Percentiles rank a stretch among this genome's conserved stretches.
Conservation (phyloP, 2,888 invertebrate species). For the Ctena decussata region DNA sequence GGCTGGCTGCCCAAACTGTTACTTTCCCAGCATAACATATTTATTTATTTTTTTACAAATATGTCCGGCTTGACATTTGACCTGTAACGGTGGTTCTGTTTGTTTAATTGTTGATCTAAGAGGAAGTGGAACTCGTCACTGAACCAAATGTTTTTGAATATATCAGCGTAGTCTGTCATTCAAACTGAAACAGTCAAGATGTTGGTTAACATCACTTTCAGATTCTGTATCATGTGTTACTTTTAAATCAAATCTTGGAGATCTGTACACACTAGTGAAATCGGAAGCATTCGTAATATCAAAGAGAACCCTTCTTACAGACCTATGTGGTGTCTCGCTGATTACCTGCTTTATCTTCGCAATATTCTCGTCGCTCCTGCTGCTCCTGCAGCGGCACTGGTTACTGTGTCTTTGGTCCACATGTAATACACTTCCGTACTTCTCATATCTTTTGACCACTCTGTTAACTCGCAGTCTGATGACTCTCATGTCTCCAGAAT, state of each 20-base stretch:
- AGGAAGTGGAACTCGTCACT: not conserved
- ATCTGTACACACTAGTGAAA: not conserved
- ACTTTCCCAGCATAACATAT: too few species aligned
- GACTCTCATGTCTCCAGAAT: too few species aligned
- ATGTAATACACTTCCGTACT: too few species aligned
- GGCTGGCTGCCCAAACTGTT: too few species aligned
- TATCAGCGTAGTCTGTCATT: not conserved
- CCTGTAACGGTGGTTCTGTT: not conserved
- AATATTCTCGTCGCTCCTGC: not conserved
- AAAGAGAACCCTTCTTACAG: not conserved
- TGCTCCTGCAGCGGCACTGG: too few species aligned
- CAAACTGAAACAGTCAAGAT: not conserved
- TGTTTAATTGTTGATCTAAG: not conserved
- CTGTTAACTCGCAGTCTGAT: too few species aligned
- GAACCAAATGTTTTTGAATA: not conserved
- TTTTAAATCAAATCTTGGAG: not conserved
- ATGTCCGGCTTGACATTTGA: not conserved
- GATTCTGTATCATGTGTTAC: not conserved
- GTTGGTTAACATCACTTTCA: too few species aligned
- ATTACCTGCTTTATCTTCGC: not conserved
- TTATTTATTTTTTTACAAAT: not conserved
- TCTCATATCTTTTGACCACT: too few species aligned
- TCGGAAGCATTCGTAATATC: not conserved
- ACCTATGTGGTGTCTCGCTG: not conserved
- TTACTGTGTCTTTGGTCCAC: too few species aligned